These are phyloP conservation scores for Reinhardtius hippoglossoides DNA, from an alignment of 2,113 vertebrate genomes.

Conservation along the genomic window DNA sequence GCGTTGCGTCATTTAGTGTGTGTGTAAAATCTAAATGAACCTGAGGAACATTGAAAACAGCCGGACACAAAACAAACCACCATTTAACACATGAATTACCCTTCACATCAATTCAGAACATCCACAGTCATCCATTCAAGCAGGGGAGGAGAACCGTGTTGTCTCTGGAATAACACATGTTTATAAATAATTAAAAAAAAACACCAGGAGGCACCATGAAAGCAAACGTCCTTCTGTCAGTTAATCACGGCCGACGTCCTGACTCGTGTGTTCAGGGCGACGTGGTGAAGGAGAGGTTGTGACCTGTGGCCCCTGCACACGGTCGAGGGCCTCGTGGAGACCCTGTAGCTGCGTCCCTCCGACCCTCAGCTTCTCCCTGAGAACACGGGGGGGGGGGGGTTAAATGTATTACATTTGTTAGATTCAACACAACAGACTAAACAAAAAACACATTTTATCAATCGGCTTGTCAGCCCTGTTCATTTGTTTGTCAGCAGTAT, in stretches of 20 bases:
- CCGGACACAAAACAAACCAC: no score
- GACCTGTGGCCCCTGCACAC: constrained; percentile 72
- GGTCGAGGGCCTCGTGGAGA: constrained; percentile 83
- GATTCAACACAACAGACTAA: no score
- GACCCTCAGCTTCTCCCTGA: constrained; percentile 85
- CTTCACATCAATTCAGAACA: no score
- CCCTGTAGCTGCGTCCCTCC: constrained; percentile 87
- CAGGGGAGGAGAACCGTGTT: neutral
- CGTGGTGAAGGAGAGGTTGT: constrained; percentile 67
- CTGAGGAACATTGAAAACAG: no score
- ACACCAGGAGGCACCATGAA: neutral
- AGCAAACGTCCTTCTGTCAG: neutral
- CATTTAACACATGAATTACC: no score
- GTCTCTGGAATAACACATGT: neutral
- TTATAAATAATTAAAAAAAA: no score
- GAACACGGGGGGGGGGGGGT: neutral
- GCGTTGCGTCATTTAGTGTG: no score
- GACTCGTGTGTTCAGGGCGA: constrained; percentile 63
- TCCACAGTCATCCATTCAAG: neutral
- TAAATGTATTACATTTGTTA: no score
- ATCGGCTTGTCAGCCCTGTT: no score
- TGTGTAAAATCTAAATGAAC: no score
- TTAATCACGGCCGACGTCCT: neutral
- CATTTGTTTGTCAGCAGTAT: no score
- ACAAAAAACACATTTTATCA: no score